Conservation (phyloP, 2,888 invertebrate species). For the Aphodius sticticus region DNA sequence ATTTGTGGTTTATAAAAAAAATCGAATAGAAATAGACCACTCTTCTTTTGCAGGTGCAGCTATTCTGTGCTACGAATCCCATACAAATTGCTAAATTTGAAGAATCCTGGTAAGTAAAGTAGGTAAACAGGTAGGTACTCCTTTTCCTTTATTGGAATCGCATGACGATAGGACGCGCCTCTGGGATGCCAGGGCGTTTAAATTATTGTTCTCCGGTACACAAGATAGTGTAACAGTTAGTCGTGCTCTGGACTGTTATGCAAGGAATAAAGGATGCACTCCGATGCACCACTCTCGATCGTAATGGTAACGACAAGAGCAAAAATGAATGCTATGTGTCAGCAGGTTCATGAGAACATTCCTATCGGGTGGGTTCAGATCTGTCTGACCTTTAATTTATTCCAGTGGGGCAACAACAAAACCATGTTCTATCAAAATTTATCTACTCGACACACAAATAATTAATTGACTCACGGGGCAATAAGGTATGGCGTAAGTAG, state of each 20-base stretch:
- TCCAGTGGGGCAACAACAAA: neutral
- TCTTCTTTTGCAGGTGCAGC: no score
- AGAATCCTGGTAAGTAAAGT: neutral
- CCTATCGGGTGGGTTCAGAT: neutral
- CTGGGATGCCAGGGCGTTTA: neutral
- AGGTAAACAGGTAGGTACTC: neutral
- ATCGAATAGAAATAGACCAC: no score
- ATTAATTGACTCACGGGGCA: neutral
- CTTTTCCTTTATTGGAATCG: neutral
- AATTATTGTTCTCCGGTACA: neutral
- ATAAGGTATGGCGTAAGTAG: neutral
- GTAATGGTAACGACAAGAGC: conserved; percentile 17
- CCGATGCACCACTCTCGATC: conserved; percentile 9
- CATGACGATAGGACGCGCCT: neutral
- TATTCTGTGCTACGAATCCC: no score
- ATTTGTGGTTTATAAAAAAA: no score
- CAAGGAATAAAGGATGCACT: neutral
- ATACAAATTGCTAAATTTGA: neutral
- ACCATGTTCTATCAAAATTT: neutral
- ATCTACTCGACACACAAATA: neutral
- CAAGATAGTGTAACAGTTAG: neutral
- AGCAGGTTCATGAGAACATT: conserved; percentile 24
- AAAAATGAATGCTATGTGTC: conserved; percentile 18
- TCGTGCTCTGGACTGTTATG: neutral
- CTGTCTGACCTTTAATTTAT: neutral